phyloP scores from a whole-genome alignment of 2,797 vertebrate species.

The Lindbergichthys nudifrons region DNA sequence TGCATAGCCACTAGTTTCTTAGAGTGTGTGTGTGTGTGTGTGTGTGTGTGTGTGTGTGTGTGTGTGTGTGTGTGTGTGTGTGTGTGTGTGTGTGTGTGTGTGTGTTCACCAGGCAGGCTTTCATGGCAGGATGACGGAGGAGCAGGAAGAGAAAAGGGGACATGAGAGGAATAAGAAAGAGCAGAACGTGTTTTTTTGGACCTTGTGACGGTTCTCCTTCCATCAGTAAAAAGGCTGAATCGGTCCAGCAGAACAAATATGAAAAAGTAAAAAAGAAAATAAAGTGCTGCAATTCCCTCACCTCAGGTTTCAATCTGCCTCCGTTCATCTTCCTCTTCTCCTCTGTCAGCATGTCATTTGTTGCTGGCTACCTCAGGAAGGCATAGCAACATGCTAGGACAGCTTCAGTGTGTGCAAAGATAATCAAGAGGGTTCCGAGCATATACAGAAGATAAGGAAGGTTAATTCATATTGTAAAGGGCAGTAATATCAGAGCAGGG shows the following conservation, averaged over 20 bases:
- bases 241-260: conserved; percentile 39
- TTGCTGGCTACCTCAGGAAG: conserved; percentile 37
- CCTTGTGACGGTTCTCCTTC: conserved; percentile 25
- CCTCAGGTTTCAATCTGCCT: conserved; percentile 13
- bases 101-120: conserved; percentile 45
- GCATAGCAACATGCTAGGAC: not conserved
- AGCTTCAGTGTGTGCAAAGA: conserved; percentile 16
- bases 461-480: conserved; percentile 53
- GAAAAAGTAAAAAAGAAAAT: conserved; percentile 7
- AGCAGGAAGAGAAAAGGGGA: conserved; percentile 48
- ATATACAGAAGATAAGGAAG: conserved; percentile 16
- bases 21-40: too few species aligned
- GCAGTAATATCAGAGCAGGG: conserved; percentile 30
- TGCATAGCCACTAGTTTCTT: conserved; percentile 63
- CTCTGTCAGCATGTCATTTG: conserved; percentile 39
- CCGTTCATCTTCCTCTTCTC: conserved; percentile 26
- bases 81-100: conserved; percentile 33
- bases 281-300: conserved; percentile 25
- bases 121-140: conserved; percentile 64
- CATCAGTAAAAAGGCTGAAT: conserved; percentile 38
- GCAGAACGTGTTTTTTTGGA: conserved; percentile 39
- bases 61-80: conserved; percentile 37
- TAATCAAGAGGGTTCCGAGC: conserved; percentile 31
- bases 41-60: conserved; percentile 46
- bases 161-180: conserved; percentile 65